Evolutionary conservation across 1,140 invertebrate species (phyloP).

Genomic region (Eumaeus atala): DNA sequence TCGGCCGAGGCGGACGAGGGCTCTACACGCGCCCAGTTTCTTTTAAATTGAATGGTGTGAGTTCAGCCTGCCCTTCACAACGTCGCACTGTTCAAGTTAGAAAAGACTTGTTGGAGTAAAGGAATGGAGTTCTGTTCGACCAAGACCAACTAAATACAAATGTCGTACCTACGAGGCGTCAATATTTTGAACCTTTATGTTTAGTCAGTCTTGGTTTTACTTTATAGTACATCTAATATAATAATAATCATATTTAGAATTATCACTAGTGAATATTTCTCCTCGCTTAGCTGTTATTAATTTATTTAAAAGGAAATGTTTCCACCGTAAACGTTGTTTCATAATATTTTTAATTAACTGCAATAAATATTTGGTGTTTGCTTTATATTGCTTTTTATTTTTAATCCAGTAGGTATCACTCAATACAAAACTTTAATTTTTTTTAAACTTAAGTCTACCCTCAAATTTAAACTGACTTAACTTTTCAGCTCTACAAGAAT

Average conservation of each 20-base stretch:
- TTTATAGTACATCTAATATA: conserved; percentile 31
- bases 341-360: conserved; percentile 50
- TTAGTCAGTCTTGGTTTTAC: conserved; percentile 75
- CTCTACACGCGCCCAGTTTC: conserved; percentile 63
- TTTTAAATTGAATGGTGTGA: conserved; percentile 73
- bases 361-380: conserved; percentile 64
- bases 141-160: conserved; percentile 74
- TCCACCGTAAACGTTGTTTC: conserved; percentile 30
- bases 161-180: conserved; percentile 42
- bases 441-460: conserved; percentile 36
- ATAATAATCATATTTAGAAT: conserved; percentile 13
- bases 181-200: conserved; percentile 61
- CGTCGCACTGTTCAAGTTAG: conserved; percentile 71
- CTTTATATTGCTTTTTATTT: conserved; percentile 36
- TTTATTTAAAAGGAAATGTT: conserved; percentile 30
- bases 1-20: conserved; percentile 39
- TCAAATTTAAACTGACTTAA: conserved; percentile 41
- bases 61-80: conserved; percentile 52
- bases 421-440: conserved; percentile 12
- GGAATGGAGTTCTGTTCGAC: conserved; percentile 72
- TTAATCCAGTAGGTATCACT: background rate
- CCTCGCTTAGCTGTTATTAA: conserved; percentile 34
- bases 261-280: conserved; percentile 31
- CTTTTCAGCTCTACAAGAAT: conserved; percentile 20
- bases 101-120: conserved; percentile 69